Evolutionary conservation across 2,113 vertebrate genomes (phyloP).

Genomic region (Toxotes chatareus): DNA sequence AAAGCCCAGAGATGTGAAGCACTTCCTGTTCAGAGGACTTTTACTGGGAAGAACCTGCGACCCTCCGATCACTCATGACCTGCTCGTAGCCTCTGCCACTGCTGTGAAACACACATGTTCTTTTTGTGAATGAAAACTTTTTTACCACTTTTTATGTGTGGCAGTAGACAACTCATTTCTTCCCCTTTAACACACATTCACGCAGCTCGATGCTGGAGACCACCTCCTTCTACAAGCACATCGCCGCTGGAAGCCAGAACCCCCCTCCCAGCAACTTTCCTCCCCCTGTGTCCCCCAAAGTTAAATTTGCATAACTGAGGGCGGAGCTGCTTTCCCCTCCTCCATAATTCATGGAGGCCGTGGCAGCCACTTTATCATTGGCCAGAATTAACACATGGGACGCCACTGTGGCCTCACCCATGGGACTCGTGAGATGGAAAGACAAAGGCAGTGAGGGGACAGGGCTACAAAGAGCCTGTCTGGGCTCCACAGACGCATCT

Average conservation of each 20-base stretch:
- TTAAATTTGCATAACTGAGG: slow-evolving; percentile 81
- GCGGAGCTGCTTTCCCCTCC: slow-evolving; percentile 42
- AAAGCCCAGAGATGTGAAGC: neutral
- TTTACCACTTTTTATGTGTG: neutral
- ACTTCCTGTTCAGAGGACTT: neutral
- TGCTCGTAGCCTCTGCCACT: too few relatives aligned
- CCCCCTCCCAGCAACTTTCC: slow-evolving; percentile 39
- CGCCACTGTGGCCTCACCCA: slow-evolving; percentile 67
- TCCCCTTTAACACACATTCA: slow-evolving; percentile 32
- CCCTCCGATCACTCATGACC: too few relatives aligned
- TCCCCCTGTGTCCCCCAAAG: slow-evolving; percentile 53
- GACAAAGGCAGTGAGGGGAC: slow-evolving; percentile 76
- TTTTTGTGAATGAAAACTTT: neutral
- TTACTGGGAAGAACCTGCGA: neutral
- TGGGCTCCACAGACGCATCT: slow-evolving; percentile 63
- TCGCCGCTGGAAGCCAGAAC: slow-evolving; percentile 16
- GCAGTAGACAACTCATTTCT: slow-evolving; percentile 31
- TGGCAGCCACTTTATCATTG: slow-evolving; percentile 84
- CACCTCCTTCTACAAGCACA: slow-evolving; percentile 11
- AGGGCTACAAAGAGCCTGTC: slow-evolving; percentile 70
- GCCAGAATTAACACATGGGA: slow-evolving; percentile 74
- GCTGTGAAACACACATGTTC: too few relatives aligned
- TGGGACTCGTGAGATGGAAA: slow-evolving; percentile 67
- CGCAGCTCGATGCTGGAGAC: neutral
- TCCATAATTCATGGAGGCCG: slow-evolving; percentile 85